Evolutionary conservation across 2,113 vertebrate species (phyloP).

Genomic region (Paralichthys olivaceus): DNA sequence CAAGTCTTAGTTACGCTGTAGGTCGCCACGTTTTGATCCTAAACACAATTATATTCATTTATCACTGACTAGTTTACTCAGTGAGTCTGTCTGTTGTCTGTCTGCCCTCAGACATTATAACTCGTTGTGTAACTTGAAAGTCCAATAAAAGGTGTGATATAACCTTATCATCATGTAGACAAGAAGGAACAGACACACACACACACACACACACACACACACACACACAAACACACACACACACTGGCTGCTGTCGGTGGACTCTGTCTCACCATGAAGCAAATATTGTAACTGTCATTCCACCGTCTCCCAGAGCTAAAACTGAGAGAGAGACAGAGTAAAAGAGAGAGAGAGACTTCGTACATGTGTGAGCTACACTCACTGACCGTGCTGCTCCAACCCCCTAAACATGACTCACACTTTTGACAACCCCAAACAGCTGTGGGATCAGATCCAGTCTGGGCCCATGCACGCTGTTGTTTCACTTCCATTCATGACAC

Average conservation of each 20-base stretch:
- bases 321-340: neutral
- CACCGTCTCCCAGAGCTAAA: neutral
- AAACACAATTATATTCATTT: neutral
- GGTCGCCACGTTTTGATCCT: too few species aligned
- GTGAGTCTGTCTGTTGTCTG: neutral
- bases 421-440: neutral
- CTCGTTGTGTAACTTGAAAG: conserved; percentile 18
- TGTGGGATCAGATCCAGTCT: neutral
- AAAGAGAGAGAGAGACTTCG: neutral
- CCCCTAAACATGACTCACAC: neutral
- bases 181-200: conserved; percentile 21
- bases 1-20: too few species aligned
- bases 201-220: conserved; percentile 6
- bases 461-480: neutral
- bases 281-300: neutral
- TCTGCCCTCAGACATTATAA: neutral
- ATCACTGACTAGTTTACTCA: neutral
- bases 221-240: neutral
- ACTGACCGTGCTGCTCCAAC: too few species aligned
- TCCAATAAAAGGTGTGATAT: conserved; percentile 19
- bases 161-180: conserved; percentile 42
- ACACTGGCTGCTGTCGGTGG: neutral
- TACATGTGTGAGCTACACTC: neutral
- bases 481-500: too few species aligned
- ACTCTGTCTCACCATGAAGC: neutral